Conservation (phyloP, 2,113 vertebrate genomes). For the Phrynosoma platyrhinos region DNA sequence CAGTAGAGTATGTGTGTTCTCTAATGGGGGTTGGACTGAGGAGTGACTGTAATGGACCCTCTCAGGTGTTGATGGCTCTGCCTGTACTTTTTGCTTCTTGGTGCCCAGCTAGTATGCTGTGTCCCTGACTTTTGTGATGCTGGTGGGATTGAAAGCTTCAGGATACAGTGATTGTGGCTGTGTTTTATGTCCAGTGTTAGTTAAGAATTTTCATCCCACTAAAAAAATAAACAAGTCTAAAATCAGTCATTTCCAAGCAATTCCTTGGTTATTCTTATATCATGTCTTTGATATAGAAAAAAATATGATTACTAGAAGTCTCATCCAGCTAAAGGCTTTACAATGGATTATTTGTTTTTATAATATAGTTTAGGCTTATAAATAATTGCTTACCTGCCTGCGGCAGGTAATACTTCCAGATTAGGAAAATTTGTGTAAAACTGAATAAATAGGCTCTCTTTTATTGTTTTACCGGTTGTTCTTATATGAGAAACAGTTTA, state of each 20-base stretch:
- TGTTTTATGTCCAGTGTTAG: not conserved
- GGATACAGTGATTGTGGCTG: not conserved
- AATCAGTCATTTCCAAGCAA: not conserved
- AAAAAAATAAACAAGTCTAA: not conserved
- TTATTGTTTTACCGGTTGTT: not conserved
- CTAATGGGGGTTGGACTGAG: too few relatives aligned
- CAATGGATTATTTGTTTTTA: too few relatives aligned
- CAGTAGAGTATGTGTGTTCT: too few relatives aligned
- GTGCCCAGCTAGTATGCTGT: not conserved
- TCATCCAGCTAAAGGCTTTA: not conserved
- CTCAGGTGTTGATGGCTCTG: too few relatives aligned
- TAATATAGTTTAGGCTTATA: too few relatives aligned
- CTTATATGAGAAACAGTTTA: not conserved
- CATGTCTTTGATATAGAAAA: not conserved
- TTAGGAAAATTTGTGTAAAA: not conserved
- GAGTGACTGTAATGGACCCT: too few relatives aligned
- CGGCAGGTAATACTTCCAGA: not conserved
- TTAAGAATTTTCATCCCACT: not conserved
- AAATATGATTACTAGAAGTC: not conserved
- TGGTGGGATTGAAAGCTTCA: not conserved
- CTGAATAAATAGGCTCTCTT: not conserved
- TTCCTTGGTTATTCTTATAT: not conserved
- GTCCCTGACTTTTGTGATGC: not conserved
- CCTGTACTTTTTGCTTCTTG: too few relatives aligned
- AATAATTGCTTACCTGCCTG: not conserved